Evolutionary conservation across 2,797 vertebrate species (phyloP), one percentile per base, ranked within the genome.

Genomic region (Oryzias dopingdopingensis): DNA sequence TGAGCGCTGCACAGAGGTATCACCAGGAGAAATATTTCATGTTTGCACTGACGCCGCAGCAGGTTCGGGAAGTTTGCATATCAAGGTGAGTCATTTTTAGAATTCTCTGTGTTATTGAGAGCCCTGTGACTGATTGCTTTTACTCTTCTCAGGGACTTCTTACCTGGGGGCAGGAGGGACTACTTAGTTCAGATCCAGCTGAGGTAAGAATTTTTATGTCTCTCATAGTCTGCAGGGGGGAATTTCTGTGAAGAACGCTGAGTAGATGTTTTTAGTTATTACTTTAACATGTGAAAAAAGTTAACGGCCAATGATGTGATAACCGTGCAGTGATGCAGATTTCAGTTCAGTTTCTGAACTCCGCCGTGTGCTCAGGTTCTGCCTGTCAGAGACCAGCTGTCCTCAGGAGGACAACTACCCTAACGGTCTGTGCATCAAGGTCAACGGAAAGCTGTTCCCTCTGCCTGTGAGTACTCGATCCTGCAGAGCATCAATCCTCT

Each of bases 11-110:
- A 84, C 96, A 98, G 72, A 93, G 95, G 59, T 97, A 96, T 84
- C 96, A 97, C 83, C 96, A 99, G 77, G 97, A 99, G 82, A 99
- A 96, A 80, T 96, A 95, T 86, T 99, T 98, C 69, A 96, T 99
- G 84, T 99, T 99, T 89, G 96, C 97, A 62, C 84, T 99, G 92
- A 98, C 97, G 29, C 97, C 97, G 61, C 97, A 99, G 62, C 97
- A 99, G 88, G 96, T 99, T 82, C 92, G 96, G 88, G 96, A 99
- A 88, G 94, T 99, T 70, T 97, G 96, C 90, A 97, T 98, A 89
- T 99, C 97, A 81, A 94, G 97, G 97, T 99, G 92, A 87, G 91
- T 48, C 8, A 41, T 49, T 14, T 23, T 41, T 3, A 13, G 23
- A 0, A 18, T 4, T 1, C 58, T 0, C 2, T 10, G 14, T 17